Conservation (phyloP, 2,888 invertebrate genomes). For the Hoplodrina blanda region DNA sequence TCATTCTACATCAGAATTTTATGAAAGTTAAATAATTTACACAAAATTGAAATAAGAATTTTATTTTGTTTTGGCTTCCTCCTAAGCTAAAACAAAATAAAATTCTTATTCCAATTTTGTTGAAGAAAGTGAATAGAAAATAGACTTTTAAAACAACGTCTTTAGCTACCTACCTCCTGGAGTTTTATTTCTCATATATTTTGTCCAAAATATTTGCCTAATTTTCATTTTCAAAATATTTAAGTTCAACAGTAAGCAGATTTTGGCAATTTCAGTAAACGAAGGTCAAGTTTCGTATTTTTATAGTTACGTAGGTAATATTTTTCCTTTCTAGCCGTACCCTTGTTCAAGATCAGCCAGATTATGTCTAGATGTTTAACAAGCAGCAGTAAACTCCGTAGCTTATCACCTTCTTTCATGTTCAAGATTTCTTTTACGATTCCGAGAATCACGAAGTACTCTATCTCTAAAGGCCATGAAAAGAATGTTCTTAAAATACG, state of each 20-base stretch:
- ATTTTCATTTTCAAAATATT: neutral
- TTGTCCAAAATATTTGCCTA: neutral
- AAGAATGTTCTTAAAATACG: conserved; percentile 25
- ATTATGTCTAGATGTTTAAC: conserved; percentile 41
- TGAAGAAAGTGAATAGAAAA: neutral
- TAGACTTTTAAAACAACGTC: no score
- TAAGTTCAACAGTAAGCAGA: neutral
- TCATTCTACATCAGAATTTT: conserved; percentile 92
- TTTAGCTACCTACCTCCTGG: neutral
- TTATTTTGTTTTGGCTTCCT: no score
- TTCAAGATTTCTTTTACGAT: conserved; percentile 40
- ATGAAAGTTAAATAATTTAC: neutral
- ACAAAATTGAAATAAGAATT: no score
- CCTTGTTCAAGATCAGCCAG: conserved; percentile 31
- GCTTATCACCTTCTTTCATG: conserved; percentile 31
- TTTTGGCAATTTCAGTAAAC: conserved; percentile 6
- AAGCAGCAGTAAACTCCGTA: conserved; percentile 37
- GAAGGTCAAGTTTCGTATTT: conserved; percentile 11
- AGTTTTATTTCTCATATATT: neutral
- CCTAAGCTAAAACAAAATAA: no score
- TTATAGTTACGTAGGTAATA: conserved; percentile 15
- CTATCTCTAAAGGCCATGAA: conserved; percentile 17
- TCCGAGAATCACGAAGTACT: conserved; percentile 15
- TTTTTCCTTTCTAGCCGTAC: conserved; percentile 22
- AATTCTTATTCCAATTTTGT: neutral